Evolutionary conservation across 2,888 invertebrate species (phyloP), one percentile per base, ranked within the genome.

Genomic region (Pediacus dermestoides): DNA sequence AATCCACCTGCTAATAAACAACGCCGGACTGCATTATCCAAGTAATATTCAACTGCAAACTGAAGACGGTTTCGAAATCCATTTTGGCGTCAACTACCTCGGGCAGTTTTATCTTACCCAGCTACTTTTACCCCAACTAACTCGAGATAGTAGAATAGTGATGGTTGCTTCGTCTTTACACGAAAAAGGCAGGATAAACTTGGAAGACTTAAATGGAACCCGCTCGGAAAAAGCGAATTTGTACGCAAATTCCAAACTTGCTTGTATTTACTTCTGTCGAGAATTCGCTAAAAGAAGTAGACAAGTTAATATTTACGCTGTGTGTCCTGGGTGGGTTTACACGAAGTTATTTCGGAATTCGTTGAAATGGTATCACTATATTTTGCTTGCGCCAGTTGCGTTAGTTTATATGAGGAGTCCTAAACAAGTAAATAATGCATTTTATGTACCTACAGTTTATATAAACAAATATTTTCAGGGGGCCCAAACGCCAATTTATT

Each of bases 31-130:
- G 1, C 78, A 74, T 10, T 73, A 80, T 14, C 84, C 82, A 0
- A 60, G 78, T 11, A 67, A 72, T 1, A 62, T 71, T 48, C 74
- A 77, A 51, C 61, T 67, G 39, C 75, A 75, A 52, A 85, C 85
- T 1, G 73, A 76, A 54, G 83, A 89, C 60, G 84, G 84, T 1
- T 82, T 83, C 60, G 89, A 90, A 69, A 77, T 85, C 45, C 85
- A 89, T 63, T 80, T 88, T 51, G 88, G 86, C 8, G 81, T 86
- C 0, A 90, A 90, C 64, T 85, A 90, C 62, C 70, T 91, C 44
- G 88, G 88, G 0, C 93, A 91, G 61, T 93, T 90, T 64, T 74
- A 88, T 34, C 71, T 94, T n/a, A 90, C 90, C 1, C 82, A 82
- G 57, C 70, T 89, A 42, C 71, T 93, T 7, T 57, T 88, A 37